These are phyloP conservation scores for Podocnemis expansa DNA, from an alignment of 2,113 vertebrate genomes.

Conservation along the genomic window DNA sequence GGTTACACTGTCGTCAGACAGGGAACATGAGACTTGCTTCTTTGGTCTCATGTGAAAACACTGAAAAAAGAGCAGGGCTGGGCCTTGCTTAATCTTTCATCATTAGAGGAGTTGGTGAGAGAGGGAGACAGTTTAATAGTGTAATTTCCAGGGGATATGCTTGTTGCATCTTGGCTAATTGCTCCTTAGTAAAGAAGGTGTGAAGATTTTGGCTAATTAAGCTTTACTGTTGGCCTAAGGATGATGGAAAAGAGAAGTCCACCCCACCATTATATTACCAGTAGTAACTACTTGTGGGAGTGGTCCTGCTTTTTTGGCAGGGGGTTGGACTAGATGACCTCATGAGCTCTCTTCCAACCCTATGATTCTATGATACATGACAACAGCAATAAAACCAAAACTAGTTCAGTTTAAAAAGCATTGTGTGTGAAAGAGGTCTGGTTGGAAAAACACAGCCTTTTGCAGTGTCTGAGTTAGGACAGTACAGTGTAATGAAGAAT, in stretches of 20 bases:
- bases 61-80: not conserved
- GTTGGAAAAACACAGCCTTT: fast-evolving
- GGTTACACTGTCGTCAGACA: not conserved
- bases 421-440: not conserved
- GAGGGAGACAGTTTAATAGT: not conserved
- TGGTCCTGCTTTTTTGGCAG: too few relatives aligned
- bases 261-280: not conserved
- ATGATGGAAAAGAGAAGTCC: not conserved
- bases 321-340: too few relatives aligned
- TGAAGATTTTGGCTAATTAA: fast-evolving
- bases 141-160: not conserved
- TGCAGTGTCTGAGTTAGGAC: fast-evolving
- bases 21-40: not conserved
- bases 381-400: not conserved
- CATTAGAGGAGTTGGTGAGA: not conserved
- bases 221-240: fast-evolving
- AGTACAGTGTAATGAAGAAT: fast-evolving
- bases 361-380: too few relatives aligned
- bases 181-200: not conserved
- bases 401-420: not conserved
- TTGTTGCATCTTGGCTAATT: not conserved
- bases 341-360: too few relatives aligned
- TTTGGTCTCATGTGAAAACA: not conserved
- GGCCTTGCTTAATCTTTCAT: not conserved
- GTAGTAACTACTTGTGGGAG: not conserved